Conservation (phyloP, 2,797 vertebrate species). For the Coregonus ussuriensis region DNA sequence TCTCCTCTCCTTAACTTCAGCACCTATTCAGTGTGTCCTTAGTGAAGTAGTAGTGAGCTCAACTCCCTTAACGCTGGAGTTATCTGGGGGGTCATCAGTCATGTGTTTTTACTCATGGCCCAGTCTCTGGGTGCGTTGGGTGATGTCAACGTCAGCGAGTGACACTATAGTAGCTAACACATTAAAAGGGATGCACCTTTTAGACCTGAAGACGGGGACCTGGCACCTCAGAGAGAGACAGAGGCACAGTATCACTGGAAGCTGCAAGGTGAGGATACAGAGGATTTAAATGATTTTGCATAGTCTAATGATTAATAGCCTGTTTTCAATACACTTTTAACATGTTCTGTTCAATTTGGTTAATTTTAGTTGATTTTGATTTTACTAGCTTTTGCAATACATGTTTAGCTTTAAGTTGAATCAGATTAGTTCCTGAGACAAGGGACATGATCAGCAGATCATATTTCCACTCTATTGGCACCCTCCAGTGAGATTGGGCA, state of each 20-base stretch:
- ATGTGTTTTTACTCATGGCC: neutral
- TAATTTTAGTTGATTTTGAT: neutral
- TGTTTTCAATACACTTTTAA: neutral
- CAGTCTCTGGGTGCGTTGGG: neutral
- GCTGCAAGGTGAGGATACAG: neutral
- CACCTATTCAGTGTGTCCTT: neutral
- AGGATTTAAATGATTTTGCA: neutral
- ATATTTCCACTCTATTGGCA: neutral
- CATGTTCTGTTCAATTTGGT: neutral
- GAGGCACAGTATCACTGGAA: neutral
- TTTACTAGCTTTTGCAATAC: neutral
- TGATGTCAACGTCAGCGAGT: neutral
- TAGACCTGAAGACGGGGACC: neutral
- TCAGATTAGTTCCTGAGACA: neutral
- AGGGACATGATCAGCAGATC: neutral
- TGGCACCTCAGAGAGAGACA: neutral
- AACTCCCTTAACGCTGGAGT: neutral
- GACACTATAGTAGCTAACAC: neutral
- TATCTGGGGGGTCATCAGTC: neutral
- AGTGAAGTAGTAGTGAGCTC: too few relatives aligned
- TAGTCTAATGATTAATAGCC: neutral
- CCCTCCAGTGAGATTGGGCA: neutral
- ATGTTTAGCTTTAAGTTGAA: neutral
- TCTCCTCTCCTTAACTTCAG: too few relatives aligned
- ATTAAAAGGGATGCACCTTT: neutral